Percentiles rank a stretch among this genome's conserved stretches.
Evolutionary conservation across 2,113 vertebrate species (phyloP).

Genomic region (Anthoscopus minutus): DNA sequence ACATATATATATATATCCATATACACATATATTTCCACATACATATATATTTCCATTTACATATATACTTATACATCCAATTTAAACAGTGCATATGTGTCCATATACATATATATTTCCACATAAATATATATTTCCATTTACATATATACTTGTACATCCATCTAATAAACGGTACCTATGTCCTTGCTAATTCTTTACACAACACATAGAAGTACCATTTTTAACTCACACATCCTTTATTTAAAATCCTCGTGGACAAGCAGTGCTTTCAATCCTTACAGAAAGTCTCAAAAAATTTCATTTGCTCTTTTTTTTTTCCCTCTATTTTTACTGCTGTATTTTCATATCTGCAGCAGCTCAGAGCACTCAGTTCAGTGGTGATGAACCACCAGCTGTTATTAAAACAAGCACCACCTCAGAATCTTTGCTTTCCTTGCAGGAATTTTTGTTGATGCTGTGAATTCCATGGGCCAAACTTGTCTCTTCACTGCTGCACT

Average conservation of each 20-base stretch:
- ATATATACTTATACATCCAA: too few relatives aligned
- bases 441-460: constrained; percentile 75
- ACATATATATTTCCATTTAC: too few relatives aligned
- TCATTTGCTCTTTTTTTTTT: fast-evolving
- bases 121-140: too few relatives aligned
- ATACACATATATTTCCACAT: too few relatives aligned
- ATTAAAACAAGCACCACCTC: too few relatives aligned
- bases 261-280: not conserved
- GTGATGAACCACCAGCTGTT: too few relatives aligned
- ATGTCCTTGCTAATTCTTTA: not conserved
- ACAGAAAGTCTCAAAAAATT: fast-evolving
- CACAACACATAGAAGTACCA: not conserved
- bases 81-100: too few relatives aligned
- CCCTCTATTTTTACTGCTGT: fast-evolving
- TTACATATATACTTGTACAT: too few relatives aligned
- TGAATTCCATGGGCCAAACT: constrained; percentile 81
- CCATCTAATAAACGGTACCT: not conserved
- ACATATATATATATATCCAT: not conserved
- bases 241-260: fast-evolving
- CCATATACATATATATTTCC: not conserved
- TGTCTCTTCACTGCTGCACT: constrained; percentile 77
- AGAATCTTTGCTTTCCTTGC: not conserved
- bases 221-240: not conserved
- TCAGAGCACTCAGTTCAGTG: not conserved
- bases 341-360: fast-evolving